These are phyloP conservation scores for Nothobranchius kuhntae DNA, from an alignment of 2,113 vertebrate genomes.

Conservation along the genomic window DNA sequence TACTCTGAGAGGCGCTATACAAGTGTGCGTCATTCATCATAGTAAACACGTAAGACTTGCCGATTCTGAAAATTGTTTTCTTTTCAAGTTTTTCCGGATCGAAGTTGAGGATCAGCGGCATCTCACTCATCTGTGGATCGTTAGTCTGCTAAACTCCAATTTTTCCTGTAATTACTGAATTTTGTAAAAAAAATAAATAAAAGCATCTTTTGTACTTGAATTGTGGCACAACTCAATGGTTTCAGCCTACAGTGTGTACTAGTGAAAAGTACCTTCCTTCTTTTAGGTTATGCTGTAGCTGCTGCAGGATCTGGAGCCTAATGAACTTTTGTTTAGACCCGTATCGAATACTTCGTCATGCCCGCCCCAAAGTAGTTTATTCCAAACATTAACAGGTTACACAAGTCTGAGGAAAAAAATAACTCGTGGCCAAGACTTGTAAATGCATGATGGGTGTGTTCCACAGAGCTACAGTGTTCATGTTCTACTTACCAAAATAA, in stretches of 20 bases:
- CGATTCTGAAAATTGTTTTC: not conserved
- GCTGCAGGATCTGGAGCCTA: not conserved
- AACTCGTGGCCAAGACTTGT: too few relatives aligned
- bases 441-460: too few relatives aligned
- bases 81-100: not conserved
- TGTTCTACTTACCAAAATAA: not conserved
- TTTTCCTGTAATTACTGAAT: conserved; percentile 35
- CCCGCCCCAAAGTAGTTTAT: too few relatives aligned
- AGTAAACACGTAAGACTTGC: not conserved
- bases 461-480: not conserved
- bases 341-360: not conserved
- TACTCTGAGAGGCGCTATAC: too few relatives aligned
- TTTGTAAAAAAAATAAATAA: conserved; percentile 61
- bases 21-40: too few relatives aligned
- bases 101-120: not conserved
- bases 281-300: conserved; percentile 34
- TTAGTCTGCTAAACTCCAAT: conserved; percentile 11
- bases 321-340: not conserved
- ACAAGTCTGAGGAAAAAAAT: too few relatives aligned
- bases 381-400: too few relatives aligned
- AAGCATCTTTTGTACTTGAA: not conserved
- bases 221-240: too few relatives aligned
- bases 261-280: conserved; percentile 43
- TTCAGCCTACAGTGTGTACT: too few relatives aligned
- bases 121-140: not conserved